These are phyloP conservation scores for Origma solitaria DNA, from an alignment of 2,113 vertebrate species.

Conservation along the genomic window DNA sequence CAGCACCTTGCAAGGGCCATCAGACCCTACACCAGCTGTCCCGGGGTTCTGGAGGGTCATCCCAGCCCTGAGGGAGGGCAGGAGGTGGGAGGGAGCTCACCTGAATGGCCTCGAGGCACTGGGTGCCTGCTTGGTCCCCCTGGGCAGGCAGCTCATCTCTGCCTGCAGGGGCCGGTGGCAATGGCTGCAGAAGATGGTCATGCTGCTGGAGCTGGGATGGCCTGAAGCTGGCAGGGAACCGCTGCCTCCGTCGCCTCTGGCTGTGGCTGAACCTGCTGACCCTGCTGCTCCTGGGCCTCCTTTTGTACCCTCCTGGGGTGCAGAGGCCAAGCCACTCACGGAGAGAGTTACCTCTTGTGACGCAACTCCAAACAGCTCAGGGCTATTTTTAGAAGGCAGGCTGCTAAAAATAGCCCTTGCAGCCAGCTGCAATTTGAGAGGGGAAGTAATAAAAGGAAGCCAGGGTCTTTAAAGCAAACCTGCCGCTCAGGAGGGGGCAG, in stretches of 20 bases:
- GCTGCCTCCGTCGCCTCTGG: constrained; percentile 16
- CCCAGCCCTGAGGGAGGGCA: not conserved
- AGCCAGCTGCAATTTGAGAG: constrained; percentile 54
- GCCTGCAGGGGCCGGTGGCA: constrained; percentile 62
- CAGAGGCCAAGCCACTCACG: not conserved
- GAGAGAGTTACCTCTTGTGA: constrained; percentile 70
- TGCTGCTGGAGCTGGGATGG: not conserved
- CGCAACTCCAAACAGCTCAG: constrained; percentile 61
- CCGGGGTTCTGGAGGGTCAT: not conserved
- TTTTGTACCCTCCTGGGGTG: constrained; percentile 68
- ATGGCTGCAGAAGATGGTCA: constrained; percentile 75
- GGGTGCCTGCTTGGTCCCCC: not conserved
- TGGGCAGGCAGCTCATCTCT: not conserved
- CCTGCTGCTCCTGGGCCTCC: constrained; percentile 26
- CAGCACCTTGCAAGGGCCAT: not conserved
- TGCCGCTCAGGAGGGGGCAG: constrained; percentile 46
- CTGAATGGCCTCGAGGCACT: constrained; percentile 62
- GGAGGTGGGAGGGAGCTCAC: constrained; percentile 39
- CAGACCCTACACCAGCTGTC: accelerated
- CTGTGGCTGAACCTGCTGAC: constrained; percentile 60
- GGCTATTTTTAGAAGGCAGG: constrained; percentile 69
- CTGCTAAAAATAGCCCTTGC: constrained; percentile 71
- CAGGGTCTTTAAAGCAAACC: constrained; percentile 58
- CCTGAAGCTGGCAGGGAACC: not conserved
- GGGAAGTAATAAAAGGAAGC: constrained; percentile 69